Evolutionary conservation across 2,797 vertebrate genomes (phyloP), one percentile per base, ranked within the genome.

Genomic region (Falco cherrug): DNA sequence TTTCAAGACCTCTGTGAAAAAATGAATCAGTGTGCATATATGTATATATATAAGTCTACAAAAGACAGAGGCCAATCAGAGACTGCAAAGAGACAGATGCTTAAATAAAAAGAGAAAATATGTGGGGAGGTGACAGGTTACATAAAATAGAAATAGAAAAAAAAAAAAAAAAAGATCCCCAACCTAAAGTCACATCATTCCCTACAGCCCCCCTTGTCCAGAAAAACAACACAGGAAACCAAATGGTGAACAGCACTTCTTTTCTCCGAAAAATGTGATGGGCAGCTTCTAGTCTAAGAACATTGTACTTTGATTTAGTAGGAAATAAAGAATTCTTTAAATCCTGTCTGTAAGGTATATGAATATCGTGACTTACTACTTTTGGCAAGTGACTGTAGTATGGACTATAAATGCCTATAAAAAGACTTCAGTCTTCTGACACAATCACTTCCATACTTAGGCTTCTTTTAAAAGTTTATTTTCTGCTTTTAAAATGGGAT

Each of bases 151-250:
- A 19, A 68, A 69, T n/a, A n/a, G 68, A 6, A 50, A 5, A 50
- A 8, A 17, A 37, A 60, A 13, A 41, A 18, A 13, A 14, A 31
- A 25, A 25, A 60, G 51, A 29, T 6, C 1, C 4, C 13, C 33
- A 80, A 21, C 8, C 6, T 26, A 78, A 68, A 92, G 41, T 17
- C 11, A 61, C 19, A 3, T 15, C 11, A 68, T 24, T 54, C 11
- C 18, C 5, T 0, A 0, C 3, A 2, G 16, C 6, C 37, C 10
- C 6, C 6, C 14, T 64, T 31, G 63, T 78, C 21, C 41, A 47
- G 31, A 81, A 74, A 65, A 50, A 9, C 4, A 65, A 20, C 19
- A 67, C 8, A 64, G 11, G 37, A 89, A 70, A 74, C 6, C 47
- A 77, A 9, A 81, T 13, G 18, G 21, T 35, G 5, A 92, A 63